phyloP scores from a whole-genome alignment of 2,113 vertebrate genomes.

The Ceyx melanurus region DNA sequence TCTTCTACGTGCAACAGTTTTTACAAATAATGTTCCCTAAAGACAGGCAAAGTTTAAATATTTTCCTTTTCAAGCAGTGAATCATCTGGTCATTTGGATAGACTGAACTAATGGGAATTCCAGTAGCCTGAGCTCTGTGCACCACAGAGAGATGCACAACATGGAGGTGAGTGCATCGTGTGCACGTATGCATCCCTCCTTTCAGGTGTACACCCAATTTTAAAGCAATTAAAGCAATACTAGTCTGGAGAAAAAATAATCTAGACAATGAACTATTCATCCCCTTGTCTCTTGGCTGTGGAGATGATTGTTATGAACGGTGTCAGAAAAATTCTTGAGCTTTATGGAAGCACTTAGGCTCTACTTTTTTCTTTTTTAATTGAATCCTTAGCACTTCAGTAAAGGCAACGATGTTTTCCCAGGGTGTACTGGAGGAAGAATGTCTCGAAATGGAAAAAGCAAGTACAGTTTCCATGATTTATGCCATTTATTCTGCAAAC shows the following conservation, averaged over 20 bases:
- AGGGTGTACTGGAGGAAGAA: not conserved
- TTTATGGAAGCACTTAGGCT: not conserved
- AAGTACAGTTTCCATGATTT: constrained; percentile 45
- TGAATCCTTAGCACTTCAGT: constrained; percentile 17
- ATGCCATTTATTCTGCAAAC: constrained; percentile 43
- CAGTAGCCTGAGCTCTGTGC: not conserved
- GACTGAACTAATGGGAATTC: constrained; percentile 16
- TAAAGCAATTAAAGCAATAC: not conserved
- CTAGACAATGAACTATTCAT: not conserved
- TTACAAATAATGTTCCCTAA: not conserved
- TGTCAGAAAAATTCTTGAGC: not conserved
- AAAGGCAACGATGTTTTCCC: constrained; percentile 13
- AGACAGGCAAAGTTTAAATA: not conserved
- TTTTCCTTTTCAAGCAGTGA: not conserved
- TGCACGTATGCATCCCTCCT: not conserved
- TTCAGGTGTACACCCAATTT: not conserved
- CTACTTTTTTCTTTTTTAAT: not conserved
- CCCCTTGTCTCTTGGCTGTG: not conserved
- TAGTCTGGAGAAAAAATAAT: not conserved
- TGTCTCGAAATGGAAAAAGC: constrained; percentile 42
- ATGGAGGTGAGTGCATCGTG: fast-evolving
- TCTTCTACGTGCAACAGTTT: not conserved
- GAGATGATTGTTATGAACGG: not conserved
- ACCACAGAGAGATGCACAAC: not conserved
- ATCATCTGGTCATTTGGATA: not conserved